Percentiles rank a stretch among this genome's conserved stretches.
Conservation (phyloP, 1,140 invertebrate genomes). For the Neoseiulus cucumeris region DNA sequence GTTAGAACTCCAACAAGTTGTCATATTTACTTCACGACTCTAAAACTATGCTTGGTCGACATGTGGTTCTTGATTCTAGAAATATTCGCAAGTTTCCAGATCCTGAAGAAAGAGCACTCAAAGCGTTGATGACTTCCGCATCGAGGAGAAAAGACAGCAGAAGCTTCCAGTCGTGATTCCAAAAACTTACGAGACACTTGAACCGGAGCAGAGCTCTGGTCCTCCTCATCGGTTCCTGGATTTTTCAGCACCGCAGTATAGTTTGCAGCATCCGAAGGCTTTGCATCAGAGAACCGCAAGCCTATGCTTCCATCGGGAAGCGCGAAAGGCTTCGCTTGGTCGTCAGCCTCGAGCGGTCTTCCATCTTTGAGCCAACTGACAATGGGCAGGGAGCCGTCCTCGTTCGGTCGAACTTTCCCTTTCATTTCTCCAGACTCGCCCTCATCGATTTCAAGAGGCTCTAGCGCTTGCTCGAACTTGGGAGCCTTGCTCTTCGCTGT, state of each 20-base stretch:
- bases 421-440: not conserved
- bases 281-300: slow-evolving; percentile 34
- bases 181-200: slow-evolving; percentile 22
- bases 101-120: no score
- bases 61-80: no score
- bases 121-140: no score
- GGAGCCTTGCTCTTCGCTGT: not conserved
- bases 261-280: slow-evolving; percentile 34
- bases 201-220: not conserved
- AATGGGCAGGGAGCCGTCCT: not conserved
- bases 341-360: not conserved
- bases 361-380: slow-evolving; percentile 18
- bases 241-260: slow-evolving; percentile 37
- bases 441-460: not conserved
- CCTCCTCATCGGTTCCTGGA: slow-evolving; percentile 23
- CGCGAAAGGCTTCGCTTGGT: slow-evolving; percentile 2
- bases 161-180: no score
- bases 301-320: slow-evolving; percentile 25
- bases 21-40: no score
- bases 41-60: no score
- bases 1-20: no score
- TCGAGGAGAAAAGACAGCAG: no score
- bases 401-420: not conserved
- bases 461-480: not conserved
- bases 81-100: no score